Evolutionary conservation across 1,140 invertebrate genomes (phyloP).

Genomic region (Diabrotica virgifera): DNA sequence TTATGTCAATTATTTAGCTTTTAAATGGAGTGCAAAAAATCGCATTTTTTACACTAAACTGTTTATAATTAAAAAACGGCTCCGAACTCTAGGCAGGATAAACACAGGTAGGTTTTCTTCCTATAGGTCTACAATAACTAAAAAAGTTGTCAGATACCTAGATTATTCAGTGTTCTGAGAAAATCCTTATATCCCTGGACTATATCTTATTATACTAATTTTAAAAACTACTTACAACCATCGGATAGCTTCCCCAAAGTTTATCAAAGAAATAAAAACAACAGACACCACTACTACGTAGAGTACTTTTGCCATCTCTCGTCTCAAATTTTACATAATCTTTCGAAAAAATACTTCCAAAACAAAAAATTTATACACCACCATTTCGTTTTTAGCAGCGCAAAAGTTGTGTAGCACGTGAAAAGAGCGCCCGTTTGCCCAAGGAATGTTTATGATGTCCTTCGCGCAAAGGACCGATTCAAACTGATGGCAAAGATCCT

Average conservation of each 20-base stretch:
- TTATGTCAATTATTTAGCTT: too few species aligned
- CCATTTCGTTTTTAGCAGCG: background rate
- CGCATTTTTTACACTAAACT: too few species aligned
- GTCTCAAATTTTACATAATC: background rate
- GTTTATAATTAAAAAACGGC: too few species aligned
- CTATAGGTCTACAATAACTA: too few species aligned
- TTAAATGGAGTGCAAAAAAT: too few species aligned
- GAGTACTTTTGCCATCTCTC: slow-evolving; percentile 9
- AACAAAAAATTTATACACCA: background rate
- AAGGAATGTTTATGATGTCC: slow-evolving; percentile 15
- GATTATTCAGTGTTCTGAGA: too few species aligned
- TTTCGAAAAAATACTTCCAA: background rate
- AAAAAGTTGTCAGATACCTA: too few species aligned
- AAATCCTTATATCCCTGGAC: too few species aligned
- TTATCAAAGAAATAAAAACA: slow-evolving; percentile 21
- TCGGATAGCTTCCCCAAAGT: slow-evolving; percentile 22
- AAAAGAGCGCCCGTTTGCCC: slow-evolving; percentile 9
- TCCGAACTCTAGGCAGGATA: too few species aligned
- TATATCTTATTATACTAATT: background rate
- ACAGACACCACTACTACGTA: slow-evolving; percentile 16
- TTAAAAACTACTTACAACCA: slow-evolving; percentile 26
- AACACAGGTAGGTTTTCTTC: too few species aligned
- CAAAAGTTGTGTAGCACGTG: slow-evolving; percentile 19
- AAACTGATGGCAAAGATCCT: slow-evolving; percentile 17
- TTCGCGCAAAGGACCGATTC: slow-evolving; percentile 21